Base-by-base conservation (phyloP, 2,797 vertebrate species). In the Aplochiton taeniatus region DNA sequence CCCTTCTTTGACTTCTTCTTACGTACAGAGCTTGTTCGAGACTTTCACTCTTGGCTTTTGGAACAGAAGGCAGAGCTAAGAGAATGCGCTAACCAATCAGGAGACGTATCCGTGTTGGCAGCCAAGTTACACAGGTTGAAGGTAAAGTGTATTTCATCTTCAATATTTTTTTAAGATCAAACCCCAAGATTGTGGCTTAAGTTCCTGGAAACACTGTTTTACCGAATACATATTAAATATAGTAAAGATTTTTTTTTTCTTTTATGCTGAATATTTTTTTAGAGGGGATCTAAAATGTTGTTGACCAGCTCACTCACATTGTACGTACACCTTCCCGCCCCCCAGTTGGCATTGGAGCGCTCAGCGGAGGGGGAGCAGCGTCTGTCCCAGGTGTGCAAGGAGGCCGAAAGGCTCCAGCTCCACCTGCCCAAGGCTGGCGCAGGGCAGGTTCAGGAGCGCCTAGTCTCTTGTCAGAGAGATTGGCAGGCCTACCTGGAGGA, bases 31-130 rank as follows among this genome's bases (percentile, higher is more conserved):
- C 91, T 94, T 11, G 88, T 96, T 80, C 89, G 92, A 77, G 92
- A 90, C 77, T 98, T 99, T 77, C 93, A 94, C 66, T 88, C 89
- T 46, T 97, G 95, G 96, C 91, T 98, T 59, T 83, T 87, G 20
- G 81, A 84, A 65, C 78, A 89, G 69, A 97, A 93, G 82, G 74
- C 82, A 70, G 86, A 87, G 63, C 85, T 95, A 31, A 94, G 92
- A 87, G 89, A 92, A 41, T 93, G 89, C 63, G 92, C 90, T 66
- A 91, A 92, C 68, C 91, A 87, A 54, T 94, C 92, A 52, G 95
- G 94, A n/a, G 94, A 97, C 77, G 87, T 88, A 67, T 86, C 87
- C 76, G 75, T 79, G 46, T 90, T 96, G 51, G 89, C 86, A 59
- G 85, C 87, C 65, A 97, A 95, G 73, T 90, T 96, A 58, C 88